A percentile compares a stretch with the other conserved stretches of the same genome.
phyloP scores from a whole-genome alignment of 2,888 invertebrate genomes.

The Rotaria magnacalcarata region DNA sequence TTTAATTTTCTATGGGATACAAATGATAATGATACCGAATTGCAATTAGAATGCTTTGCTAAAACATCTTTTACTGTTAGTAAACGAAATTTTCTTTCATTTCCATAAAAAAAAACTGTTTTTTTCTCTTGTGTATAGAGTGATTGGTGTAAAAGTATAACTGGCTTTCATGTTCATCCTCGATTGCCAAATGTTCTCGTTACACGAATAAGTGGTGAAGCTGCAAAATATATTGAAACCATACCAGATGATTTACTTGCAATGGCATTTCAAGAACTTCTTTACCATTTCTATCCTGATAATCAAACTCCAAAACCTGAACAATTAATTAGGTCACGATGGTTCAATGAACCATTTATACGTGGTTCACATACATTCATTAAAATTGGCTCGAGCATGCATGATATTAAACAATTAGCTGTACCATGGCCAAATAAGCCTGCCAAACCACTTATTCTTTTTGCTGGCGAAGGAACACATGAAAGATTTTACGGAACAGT shows the following conservation, averaged over 20 bases:
- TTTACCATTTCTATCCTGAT: background rate
- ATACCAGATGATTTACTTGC: background rate
- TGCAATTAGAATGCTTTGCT: background rate
- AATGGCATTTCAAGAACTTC: background rate
- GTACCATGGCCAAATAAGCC: background rate
- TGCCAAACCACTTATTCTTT: background rate
- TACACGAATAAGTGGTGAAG: background rate
- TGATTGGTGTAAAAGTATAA: conserved; percentile 31
- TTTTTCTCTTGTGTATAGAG: background rate
- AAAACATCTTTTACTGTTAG: conserved; percentile 4
- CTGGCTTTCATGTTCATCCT: background rate
- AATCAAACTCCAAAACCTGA: background rate
- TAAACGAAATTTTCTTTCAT: no score
- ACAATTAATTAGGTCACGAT: background rate
- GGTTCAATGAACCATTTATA: background rate
- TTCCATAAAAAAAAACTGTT: no score
- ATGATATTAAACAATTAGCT: conserved; percentile 29
- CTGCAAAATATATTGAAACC: background rate
- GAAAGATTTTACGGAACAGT: conserved; percentile 22
- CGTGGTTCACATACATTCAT: conserved; percentile 28
- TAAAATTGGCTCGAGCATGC: background rate
- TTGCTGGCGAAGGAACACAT: conserved; percentile 34
- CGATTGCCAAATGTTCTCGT: background rate
- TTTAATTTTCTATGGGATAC: conserved; percentile 16
- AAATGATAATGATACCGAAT: background rate